These are phyloP conservation scores for Acleris sparsana DNA, from an alignment of 2,888 invertebrate genomes.

Conservation along the genomic window DNA sequence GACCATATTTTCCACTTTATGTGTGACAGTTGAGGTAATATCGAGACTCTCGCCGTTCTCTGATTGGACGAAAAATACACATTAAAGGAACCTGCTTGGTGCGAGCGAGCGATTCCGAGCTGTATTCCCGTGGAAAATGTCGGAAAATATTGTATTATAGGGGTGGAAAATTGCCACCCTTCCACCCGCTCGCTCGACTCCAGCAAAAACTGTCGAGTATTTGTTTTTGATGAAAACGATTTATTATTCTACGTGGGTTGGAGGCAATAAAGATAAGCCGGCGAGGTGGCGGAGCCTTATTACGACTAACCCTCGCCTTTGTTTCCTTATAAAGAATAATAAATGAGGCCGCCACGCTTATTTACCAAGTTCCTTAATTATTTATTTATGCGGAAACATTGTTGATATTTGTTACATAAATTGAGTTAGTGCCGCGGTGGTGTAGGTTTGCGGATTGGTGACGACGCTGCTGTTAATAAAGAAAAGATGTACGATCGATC, in stretches of 20 bases:
- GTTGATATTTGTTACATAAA: constrained; percentile 74
- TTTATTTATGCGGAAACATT: constrained; percentile 80
- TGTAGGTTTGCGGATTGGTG: constrained; percentile 6
- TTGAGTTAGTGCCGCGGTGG: constrained; percentile 36
- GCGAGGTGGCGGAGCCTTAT: constrained; percentile 84
- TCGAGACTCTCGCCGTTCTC: constrained; percentile 83
- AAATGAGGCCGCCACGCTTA: constrained; percentile 82
- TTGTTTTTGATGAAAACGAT: constrained; percentile 85
- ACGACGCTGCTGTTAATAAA: constrained; percentile 7
- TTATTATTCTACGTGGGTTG: constrained; percentile 85
- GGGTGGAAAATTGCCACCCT: constrained; percentile 84
- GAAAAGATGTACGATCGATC: constrained; percentile 10
- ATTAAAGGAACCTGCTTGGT: constrained; percentile 83
- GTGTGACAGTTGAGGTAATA: constrained; percentile 85
- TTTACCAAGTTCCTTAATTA: constrained; percentile 82
- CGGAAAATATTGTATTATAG: constrained; percentile 84
- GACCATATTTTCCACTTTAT: constrained; percentile 85
- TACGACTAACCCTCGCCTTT: constrained; percentile 84
- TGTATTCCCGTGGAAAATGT: constrained; percentile 84
- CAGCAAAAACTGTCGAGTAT: constrained; percentile 84
- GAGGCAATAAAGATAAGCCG: constrained; percentile 84
- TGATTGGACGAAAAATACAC: constrained; percentile 85
- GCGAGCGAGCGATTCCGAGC: constrained; percentile 83
- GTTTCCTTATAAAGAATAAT: constrained; percentile 85
- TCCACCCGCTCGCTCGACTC: constrained; percentile 80